phyloP scores from a whole-genome alignment of 2,113 vertebrate genomes.

The Hemiscyllium ocellatum region DNA sequence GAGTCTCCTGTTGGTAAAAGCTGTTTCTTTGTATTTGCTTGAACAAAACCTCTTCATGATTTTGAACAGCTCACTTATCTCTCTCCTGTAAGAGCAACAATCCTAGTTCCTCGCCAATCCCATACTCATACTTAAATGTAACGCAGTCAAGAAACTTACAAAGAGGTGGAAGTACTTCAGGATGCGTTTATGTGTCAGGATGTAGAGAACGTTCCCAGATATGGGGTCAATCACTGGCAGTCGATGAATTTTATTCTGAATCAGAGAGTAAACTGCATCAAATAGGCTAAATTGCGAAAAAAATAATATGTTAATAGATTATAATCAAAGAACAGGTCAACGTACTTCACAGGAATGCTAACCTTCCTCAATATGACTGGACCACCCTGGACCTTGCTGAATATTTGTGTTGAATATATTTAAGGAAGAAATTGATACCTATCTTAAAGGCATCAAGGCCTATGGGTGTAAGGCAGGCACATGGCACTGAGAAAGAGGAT shows the following conservation, averaged over 20 bases:
- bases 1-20: background rate
- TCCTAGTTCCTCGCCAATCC: background rate
- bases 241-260: slow-evolving; percentile 91
- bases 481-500: too few species aligned
- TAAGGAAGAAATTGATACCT: too few species aligned
- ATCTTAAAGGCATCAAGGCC: too few species aligned
- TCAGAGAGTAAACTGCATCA: slow-evolving; percentile 81
- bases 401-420: background rate
- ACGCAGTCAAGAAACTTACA: slow-evolving; percentile 49
- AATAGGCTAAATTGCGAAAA: slow-evolving; percentile 70
- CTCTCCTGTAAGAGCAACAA: background rate
- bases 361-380: background rate
- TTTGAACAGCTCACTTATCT: background rate
- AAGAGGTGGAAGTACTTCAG: slow-evolving; percentile 94
- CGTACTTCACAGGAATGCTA: background rate
- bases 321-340: background rate
- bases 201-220: slow-evolving; percentile 82
- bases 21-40: background rate
- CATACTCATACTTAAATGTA: background rate
- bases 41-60: background rate
- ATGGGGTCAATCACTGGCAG: slow-evolving; percentile 83
- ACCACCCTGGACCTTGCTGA: background rate
- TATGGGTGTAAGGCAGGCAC: too few species aligned
- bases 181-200: slow-evolving; percentile 91
- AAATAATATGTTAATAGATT: background rate